phyloP scores from a whole-genome alignment of 2,888 invertebrate genomes.

The Teleiodes luculella region DNA sequence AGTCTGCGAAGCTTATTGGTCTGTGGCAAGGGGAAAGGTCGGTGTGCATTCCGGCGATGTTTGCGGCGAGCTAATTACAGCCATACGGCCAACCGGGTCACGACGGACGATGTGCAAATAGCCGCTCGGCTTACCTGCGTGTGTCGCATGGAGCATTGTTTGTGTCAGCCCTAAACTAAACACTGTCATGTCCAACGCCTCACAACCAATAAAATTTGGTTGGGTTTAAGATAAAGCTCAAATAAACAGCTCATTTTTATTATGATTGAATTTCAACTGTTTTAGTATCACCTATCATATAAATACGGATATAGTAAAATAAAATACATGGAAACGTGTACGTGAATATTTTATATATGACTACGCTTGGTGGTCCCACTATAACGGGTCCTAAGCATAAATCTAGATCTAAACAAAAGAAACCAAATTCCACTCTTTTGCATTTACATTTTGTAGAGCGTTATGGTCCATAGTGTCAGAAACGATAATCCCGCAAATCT shows the following conservation, averaged over 20 bases:
- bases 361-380: too few relatives aligned
- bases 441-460: too few relatives aligned
- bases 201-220: constrained; percentile 7
- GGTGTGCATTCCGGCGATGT: constrained; percentile 55
- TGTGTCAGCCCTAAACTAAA: not conserved
- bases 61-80: constrained; percentile 57
- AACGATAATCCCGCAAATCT: constrained; percentile 7
- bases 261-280: too few relatives aligned
- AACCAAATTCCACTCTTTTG: too few relatives aligned
- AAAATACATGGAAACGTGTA: not conserved
- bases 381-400: too few relatives aligned
- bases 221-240: not conserved
- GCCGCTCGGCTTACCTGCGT: constrained; percentile 51
- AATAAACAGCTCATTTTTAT: not conserved
- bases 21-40: constrained; percentile 33
- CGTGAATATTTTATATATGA: too few relatives aligned
- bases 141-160: constrained; percentile 35
- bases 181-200: constrained; percentile 18
- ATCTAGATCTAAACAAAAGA: too few relatives aligned
- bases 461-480: not conserved
- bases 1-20: not conserved
- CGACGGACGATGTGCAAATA: constrained; percentile 56
- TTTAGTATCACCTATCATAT: too few relatives aligned
- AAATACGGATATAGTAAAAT: too few relatives aligned
- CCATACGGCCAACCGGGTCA: constrained; percentile 46